These are phyloP conservation scores for Xerus inauris DNA, from an alignment of 2,113 vertebrate species.

Conservation along the genomic window DNA sequence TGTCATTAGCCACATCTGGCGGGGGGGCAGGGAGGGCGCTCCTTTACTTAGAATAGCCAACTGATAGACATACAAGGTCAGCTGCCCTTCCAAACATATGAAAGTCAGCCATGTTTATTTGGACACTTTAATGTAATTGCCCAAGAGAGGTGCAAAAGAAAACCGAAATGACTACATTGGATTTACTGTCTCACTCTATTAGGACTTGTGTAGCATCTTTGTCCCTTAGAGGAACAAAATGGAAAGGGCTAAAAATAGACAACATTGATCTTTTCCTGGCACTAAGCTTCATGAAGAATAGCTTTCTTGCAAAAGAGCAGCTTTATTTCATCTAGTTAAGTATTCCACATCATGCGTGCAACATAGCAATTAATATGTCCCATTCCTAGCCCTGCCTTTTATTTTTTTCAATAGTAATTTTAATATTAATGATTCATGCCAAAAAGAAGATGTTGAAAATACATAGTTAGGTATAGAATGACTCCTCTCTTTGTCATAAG, in stretches of 20 bases:
- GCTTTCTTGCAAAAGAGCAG: slow-evolving; percentile 59
- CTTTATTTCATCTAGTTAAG: slow-evolving; percentile 75
- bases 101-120: slow-evolving; percentile 75
- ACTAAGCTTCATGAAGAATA: slow-evolving; percentile 63
- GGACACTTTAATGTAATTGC: slow-evolving; percentile 66
- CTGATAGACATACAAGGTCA: slow-evolving; percentile 60
- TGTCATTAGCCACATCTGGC: slow-evolving; percentile 63
- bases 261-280: slow-evolving; percentile 68
- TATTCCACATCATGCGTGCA: slow-evolving; percentile 65
- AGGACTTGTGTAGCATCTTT: slow-evolving; percentile 67
- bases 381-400: slow-evolving; percentile 60
- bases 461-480: slow-evolving; percentile 46
- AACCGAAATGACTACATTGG: slow-evolving; percentile 57
- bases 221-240: slow-evolving; percentile 67
- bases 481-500: slow-evolving; percentile 61
- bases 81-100: slow-evolving; percentile 56
- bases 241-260: slow-evolving; percentile 63
- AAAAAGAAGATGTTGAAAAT: slow-evolving; percentile 60
- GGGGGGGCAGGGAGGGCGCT: no score
- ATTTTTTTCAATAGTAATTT: slow-evolving; percentile 70
- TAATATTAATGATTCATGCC: slow-evolving; percentile 68
- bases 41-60: slow-evolving; percentile 49
- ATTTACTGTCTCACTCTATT: slow-evolving; percentile 65
- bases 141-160: slow-evolving; percentile 65
- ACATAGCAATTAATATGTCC: slow-evolving; percentile 57